phyloP scores from a whole-genome alignment of 2,113 vertebrate genomes.

The Nannospalax galili region DNA sequence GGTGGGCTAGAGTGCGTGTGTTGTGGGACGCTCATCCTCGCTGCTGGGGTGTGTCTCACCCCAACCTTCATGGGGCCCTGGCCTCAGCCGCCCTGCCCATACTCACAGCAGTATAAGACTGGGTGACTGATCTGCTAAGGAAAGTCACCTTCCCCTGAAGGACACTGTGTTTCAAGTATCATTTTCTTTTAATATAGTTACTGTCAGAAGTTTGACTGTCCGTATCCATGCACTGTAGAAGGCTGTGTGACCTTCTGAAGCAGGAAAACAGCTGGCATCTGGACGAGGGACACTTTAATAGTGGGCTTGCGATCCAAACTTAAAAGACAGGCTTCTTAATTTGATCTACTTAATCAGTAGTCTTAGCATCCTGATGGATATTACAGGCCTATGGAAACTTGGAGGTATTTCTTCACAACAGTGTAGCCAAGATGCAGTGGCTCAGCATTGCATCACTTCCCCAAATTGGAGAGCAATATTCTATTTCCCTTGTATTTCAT shows the following conservation, averaged over 20 bases:
- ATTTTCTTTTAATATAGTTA: not conserved
- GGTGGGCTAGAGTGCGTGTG: accelerated
- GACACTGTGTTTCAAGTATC: slow-evolving; percentile 1
- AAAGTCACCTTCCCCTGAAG: not conserved
- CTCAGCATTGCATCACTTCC: slow-evolving; percentile 1
- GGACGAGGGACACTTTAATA: not conserved
- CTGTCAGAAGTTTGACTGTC: not conserved
- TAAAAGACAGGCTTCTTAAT: not conserved
- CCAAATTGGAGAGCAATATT: slow-evolving; percentile 35
- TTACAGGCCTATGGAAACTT: not conserved
- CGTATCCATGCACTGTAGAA: not conserved
- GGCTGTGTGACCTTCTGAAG: not conserved
- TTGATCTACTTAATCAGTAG: slow-evolving; percentile 20
- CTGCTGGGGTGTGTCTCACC: not conserved
- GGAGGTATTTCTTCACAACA: slow-evolving; percentile 19
- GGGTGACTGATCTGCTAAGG: not conserved
- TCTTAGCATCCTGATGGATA: not conserved
- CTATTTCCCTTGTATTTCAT: not conserved
- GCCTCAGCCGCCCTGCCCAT: not conserved
- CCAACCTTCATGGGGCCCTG: not conserved
- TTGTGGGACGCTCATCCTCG: not conserved
- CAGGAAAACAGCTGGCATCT: not conserved
- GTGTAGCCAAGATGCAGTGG: not conserved
- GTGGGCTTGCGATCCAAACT: slow-evolving; percentile 26
- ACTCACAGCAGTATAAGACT: not conserved